Percentiles rank a stretch among this genome's conserved stretches.
These are phyloP conservation scores for Trachelipus rathkii DNA, from an alignment of 1,140 invertebrate genomes.

Conservation along the genomic window DNA sequence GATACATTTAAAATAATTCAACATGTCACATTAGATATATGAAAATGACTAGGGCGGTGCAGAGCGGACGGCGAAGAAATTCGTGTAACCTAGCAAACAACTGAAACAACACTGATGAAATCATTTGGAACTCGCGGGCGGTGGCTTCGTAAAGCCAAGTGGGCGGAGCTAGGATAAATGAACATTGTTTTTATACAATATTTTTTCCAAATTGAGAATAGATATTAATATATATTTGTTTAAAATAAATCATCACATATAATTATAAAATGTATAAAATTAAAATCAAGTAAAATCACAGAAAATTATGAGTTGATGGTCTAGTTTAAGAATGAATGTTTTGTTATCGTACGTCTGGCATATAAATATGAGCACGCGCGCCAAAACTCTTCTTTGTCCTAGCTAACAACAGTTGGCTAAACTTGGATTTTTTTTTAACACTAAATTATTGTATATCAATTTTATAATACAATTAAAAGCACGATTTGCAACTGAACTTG, in stretches of 20 bases:
- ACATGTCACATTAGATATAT: background rate
- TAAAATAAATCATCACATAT: background rate
- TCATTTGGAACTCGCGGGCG: slow-evolving; percentile 7
- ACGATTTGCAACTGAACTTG: too few relatives aligned
- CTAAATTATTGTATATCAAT: background rate
- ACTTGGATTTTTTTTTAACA: background rate
- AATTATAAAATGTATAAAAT: background rate
- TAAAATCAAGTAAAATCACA: background rate
- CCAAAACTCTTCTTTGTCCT: slow-evolving; percentile 9
- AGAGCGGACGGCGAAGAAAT: slow-evolving; percentile 8
- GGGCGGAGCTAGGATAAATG: background rate
- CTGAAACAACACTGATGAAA: slow-evolving; percentile 10
- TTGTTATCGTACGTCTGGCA: background rate
- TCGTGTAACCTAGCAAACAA: background rate
- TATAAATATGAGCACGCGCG: slow-evolving; percentile 2
- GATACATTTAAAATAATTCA: slow-evolving; percentile 8
- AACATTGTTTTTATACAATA: background rate
- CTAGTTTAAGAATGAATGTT: background rate
- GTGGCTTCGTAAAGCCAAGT: slow-evolving; percentile 3
- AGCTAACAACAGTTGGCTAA: background rate
- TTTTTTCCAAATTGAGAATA: background rate
- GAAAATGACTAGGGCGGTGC: slow-evolving; percentile 4
- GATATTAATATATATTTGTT: background rate
- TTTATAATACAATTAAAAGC: background rate
- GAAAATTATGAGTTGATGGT: too few relatives aligned